phyloP scores from a whole-genome alignment of 2,888 invertebrate species.

The Cetonia aurata region DNA sequence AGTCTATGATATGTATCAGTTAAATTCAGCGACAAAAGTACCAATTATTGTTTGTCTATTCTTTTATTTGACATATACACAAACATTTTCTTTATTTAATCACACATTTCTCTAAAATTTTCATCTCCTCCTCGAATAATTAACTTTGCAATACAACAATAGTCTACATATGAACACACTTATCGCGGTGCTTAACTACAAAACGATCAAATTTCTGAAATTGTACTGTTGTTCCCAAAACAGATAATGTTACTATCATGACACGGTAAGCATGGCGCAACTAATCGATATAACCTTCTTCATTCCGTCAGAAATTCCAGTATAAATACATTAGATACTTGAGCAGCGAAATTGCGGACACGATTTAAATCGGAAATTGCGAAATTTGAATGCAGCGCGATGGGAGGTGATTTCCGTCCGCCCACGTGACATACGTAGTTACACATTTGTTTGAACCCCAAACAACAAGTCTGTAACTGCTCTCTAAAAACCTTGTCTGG shows the following conservation, averaged over 20 bases:
- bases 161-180: background rate
- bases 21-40: too few species aligned
- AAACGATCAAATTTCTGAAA: background rate
- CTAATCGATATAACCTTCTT: slow-evolving; percentile 37
- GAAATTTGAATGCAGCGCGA: slow-evolving; percentile 65
- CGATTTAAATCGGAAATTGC: slow-evolving; percentile 65
- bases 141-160: background rate
- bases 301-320: slow-evolving; percentile 58
- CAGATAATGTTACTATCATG: background rate
- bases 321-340: slow-evolving; percentile 64
- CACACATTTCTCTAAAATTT: too few species aligned
- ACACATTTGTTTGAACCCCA: too few species aligned
- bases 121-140: background rate
- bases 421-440: slow-evolving; percentile 57
- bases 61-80: too few species aligned
- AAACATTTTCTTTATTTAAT: too few species aligned
- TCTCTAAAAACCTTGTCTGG: too few species aligned
- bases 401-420: slow-evolving; percentile 62
- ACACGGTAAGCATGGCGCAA: slow-evolving; percentile 12
- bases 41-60: too few species aligned
- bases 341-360: slow-evolving; percentile 62
- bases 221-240: background rate
- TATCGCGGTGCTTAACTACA: background rate
- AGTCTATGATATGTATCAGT: too few species aligned
- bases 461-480: too few species aligned